Conservation (phyloP, 2,797 vertebrate genomes). For the Smutsia temminckii region DNA sequence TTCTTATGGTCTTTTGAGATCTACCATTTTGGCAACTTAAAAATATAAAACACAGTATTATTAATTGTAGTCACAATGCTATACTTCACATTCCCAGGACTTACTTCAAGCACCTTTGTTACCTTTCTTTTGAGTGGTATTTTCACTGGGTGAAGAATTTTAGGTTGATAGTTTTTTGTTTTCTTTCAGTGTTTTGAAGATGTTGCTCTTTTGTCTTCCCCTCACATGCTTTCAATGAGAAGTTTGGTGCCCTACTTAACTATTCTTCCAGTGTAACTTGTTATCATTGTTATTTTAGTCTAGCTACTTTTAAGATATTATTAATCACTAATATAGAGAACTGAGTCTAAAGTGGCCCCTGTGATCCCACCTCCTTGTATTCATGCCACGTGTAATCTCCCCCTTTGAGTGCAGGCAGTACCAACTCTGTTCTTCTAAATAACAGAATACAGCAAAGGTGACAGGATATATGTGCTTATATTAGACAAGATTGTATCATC, state of each 20-base stretch:
- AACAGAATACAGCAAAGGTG: background rate
- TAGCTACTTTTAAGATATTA: background rate
- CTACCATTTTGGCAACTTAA: background rate
- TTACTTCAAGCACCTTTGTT: background rate
- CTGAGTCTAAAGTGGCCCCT: background rate
- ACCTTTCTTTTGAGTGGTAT: background rate
- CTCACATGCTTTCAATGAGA: background rate
- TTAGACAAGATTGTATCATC: background rate
- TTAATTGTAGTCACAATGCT: background rate
- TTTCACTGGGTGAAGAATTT: conserved; percentile 30
- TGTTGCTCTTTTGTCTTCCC: background rate
- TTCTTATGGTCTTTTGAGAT: conserved; percentile 8
- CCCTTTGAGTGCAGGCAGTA: background rate
- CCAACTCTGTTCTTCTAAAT: background rate
- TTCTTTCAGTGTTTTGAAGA: background rate
- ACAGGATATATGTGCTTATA: background rate
- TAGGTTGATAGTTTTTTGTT: background rate
- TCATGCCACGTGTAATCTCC: background rate
- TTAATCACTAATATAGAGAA: background rate
- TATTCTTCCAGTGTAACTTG: background rate
- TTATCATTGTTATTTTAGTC: background rate
- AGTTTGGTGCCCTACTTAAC: background rate
- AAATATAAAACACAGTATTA: background rate
- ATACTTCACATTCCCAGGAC: background rate
- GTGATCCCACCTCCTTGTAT: background rate